Conservation (phyloP, 2,888 invertebrate species). For the Conchocele bisecta region DNA sequence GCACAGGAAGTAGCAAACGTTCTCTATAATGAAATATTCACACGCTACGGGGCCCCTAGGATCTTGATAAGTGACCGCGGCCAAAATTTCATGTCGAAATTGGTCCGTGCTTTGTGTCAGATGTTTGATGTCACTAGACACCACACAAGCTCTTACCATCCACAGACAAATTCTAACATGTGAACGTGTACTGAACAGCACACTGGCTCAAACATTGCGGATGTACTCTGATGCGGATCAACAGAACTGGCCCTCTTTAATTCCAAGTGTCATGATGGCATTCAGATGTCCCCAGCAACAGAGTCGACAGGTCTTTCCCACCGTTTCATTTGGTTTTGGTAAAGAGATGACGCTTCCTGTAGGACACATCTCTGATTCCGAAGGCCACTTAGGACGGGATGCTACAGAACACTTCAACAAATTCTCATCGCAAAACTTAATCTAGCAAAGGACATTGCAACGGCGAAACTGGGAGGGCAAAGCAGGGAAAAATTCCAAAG, state of each 20-base stretch:
- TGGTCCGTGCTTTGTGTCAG: conserved; percentile 32
- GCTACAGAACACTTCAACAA: conserved; percentile 2
- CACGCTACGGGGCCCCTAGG: conserved; percentile 39
- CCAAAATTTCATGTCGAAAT: conserved; percentile 29
- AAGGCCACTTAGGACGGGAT: background rate
- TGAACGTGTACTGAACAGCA: conserved; percentile 27
- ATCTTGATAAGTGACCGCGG: conserved; percentile 34
- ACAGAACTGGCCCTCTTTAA: conserved; percentile 24
- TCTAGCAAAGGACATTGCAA: conserved; percentile 5
- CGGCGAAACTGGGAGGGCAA: background rate
- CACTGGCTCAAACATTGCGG: conserved; percentile 16
- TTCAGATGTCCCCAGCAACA: conserved; percentile 29
- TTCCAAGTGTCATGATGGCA: conserved; percentile 42
- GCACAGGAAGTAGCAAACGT: conserved; percentile 34
- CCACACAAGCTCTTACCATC: background rate
- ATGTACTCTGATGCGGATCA: conserved; percentile 18
- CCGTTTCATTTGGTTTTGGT: conserved; percentile 24
- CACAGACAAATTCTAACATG: background rate
- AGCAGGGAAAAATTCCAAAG: conserved; percentile 20
- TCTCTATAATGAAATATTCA: conserved; percentile 35
- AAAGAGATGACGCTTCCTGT: conserved; percentile 33
- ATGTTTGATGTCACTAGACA: conserved; percentile 19
- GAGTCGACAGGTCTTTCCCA: conserved; percentile 13
- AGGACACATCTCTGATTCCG: conserved; percentile 12
- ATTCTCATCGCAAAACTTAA: conserved; percentile 5